phyloP scores from a whole-genome alignment of 2,888 invertebrate species.

The Drosophila putrida region DNA sequence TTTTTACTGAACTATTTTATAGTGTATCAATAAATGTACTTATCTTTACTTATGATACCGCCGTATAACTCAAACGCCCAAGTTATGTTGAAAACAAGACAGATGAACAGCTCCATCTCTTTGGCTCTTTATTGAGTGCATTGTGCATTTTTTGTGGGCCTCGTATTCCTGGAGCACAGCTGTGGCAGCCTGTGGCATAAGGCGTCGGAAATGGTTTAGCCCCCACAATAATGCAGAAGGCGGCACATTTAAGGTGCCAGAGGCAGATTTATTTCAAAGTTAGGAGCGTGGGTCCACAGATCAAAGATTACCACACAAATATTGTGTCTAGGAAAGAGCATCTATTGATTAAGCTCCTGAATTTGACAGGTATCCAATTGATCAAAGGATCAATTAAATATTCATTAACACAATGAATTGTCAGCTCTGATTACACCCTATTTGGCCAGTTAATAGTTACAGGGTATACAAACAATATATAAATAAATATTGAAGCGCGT shows the following conservation, averaged over 20 bases:
- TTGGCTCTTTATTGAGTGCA: constrained; percentile 18
- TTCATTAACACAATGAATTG: neutral
- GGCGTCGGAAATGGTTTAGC: constrained; percentile 66
- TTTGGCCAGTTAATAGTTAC: neutral
- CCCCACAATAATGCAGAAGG: constrained; percentile 42
- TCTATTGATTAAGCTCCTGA: constrained; percentile 1
- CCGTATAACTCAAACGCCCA: constrained; percentile 21
- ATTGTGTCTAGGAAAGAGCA: neutral
- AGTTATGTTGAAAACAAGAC: constrained; percentile 23
- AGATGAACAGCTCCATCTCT: constrained; percentile 24
- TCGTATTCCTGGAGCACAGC: constrained; percentile 46
- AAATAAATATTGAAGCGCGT: constrained; percentile 24
- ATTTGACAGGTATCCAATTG: neutral
- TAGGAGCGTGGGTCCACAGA: too few species aligned
- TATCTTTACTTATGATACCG: neutral
- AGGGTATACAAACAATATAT: constrained; percentile 18
- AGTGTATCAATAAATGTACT: constrained; percentile 12
- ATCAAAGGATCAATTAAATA: neutral
- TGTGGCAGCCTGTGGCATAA: constrained; percentile 56
- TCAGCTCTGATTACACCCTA: neutral
- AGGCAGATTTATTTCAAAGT: constrained; percentile 27
- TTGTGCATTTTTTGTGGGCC: constrained; percentile 6
- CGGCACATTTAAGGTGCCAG: constrained; percentile 27
- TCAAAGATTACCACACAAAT: too few species aligned
- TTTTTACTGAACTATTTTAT: neutral